Evolutionary conservation across 1,140 invertebrate genomes (phyloP), one percentile per base, ranked within the genome.

Genomic region (Neuroterus valhalla): DNA sequence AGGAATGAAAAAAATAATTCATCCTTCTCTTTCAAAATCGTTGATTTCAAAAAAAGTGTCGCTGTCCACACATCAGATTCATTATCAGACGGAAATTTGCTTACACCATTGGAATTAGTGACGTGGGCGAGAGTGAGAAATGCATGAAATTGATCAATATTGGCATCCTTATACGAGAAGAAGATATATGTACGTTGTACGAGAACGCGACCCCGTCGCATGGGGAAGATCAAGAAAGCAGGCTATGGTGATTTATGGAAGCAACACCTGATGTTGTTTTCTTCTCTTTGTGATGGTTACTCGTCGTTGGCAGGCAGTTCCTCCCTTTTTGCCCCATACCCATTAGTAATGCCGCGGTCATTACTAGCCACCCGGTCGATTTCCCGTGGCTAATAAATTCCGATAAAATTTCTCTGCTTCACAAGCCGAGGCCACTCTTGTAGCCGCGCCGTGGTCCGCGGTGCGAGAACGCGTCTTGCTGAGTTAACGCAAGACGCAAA

Each of bases 251-350:
- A 88, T 87, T 88, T 88, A 88, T 88, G 79, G 83, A 75, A 75
- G 83, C 85, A 86, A 86, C 86, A 86, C 81, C 85, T 86, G 82
- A 85, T 82, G 82, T 78, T 81, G 82, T 85, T 86, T 85, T 83
- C 81, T 86, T 85, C 84, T 82, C 81, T 85, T 86, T 84, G 80
- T 81, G 74, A 78, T 70, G 77, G 84, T 79, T 81, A 70, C 68
- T 75, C 83, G 81, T 81, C 82, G 81, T 84, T 82, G 80, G 75
- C 78, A 82, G 78, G 80, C 83, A 84, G 83, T 83, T 86, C 79
- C 81, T 76, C 77, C 72, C 77, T 84, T 85, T 86, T 83, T 83
- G 4, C 17, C 48, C 19, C 31, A 15, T 82, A 71, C 81, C 84
- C 81, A 86, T 86, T 85, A 84, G 85, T 84, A 84, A 87, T 86